A percentile compares a stretch with the other conserved stretches of the same genome.
These are phyloP conservation scores for Sterna hirundo DNA, from an alignment of 2,113 vertebrate species.

Conservation along the genomic window DNA sequence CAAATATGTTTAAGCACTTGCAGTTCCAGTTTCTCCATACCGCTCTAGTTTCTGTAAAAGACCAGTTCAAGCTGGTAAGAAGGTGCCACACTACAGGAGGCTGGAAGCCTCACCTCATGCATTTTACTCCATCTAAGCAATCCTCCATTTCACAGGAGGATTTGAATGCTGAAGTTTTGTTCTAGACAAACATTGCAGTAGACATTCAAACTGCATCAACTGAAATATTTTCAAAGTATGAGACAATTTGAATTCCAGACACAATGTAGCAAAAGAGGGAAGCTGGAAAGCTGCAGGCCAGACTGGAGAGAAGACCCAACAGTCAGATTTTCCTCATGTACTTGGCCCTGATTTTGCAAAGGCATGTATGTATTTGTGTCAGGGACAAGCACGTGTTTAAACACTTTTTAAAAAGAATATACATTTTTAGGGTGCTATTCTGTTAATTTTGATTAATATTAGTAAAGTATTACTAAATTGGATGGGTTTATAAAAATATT, in stretches of 20 bases:
- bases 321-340: not conserved
- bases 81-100: not conserved
- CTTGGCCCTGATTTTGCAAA: not conserved
- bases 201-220: not conserved
- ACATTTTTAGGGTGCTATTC: not conserved
- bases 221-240: not conserved
- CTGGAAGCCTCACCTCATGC: not conserved
- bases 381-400: not conserved
- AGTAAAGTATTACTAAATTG: not conserved
- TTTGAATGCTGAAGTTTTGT: not conserved
- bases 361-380: not conserved
- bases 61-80: not conserved
- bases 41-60: not conserved
- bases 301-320: not conserved
- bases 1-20: not conserved
- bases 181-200: not conserved
- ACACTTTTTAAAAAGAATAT: not conserved
- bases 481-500: not conserved
- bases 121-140: not conserved
- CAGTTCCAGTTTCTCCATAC: not conserved
- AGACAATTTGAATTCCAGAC: not conserved
- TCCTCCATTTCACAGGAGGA: not conserved
- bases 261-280: rapidly evolving
- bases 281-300: not conserved
- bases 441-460: not conserved